Base-by-base conservation (phyloP, 64 coral and sea anemone species). In the Anthopleura sola region DNA sequence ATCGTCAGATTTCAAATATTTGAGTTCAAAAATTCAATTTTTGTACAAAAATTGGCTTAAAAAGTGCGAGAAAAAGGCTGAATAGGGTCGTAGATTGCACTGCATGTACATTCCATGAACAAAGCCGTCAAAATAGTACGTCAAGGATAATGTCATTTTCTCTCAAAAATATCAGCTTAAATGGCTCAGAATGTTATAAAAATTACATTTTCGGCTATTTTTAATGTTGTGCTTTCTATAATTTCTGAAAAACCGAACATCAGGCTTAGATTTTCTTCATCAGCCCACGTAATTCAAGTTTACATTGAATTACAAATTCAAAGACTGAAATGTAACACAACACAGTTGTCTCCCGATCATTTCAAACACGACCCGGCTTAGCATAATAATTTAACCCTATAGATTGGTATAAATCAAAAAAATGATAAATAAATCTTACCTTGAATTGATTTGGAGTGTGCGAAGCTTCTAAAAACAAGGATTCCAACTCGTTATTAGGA, bases 81-180 rank as follows among this genome's bases (percentile, higher is more conserved):
- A 71, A 71, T 0, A 36, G 7, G 11, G n/a, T n/a, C n/a, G 21
- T 23, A 15, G 5, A 71, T 32, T 20, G 24, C n/a, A 8, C 76
- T 79, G 76, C 76, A 14, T 79, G 76, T 79, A 79, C 76, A 79
- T 79, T 79, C 76, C 76, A 79, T 3, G 1, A 47, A 79, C 76
- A 79, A 79, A 79, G 76, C 76, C 44, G 36, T 79, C 76, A 79
- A 79, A 71, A 71, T 71, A 32, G 66, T 71, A 71, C 66, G n/a
- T 71, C 66, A 71, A 71, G 23, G n/a, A 71, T 1, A 33, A 71
- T 71, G 10, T 2, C 5, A 34, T 34, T 71, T 33, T 71, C 5
- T 29, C 28, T 71, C 15, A 34, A 34, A 71, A 71, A 53, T 32
- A 3, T 14, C 3, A 71, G 26, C 26, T 33, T n/a, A n/a, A 71